A percentile compares a stretch with the other conserved stretches of the same genome.
These are phyloP conservation scores for Nemoura dubitans DNA, from an alignment of 2,888 invertebrate genomes.

Conservation along the genomic window DNA sequence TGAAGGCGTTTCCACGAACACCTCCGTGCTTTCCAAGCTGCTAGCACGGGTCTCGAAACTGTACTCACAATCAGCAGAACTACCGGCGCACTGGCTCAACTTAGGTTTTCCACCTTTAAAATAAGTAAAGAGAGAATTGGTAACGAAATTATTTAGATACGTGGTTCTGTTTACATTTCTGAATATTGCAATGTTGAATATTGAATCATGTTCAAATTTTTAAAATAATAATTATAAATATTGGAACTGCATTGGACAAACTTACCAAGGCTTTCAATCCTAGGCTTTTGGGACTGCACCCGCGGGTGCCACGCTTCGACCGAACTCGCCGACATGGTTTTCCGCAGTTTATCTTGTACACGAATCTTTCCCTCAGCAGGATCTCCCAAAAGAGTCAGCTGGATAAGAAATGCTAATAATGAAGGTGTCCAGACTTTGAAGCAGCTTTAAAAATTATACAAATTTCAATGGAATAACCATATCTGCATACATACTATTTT, in stretches of 20 bases:
- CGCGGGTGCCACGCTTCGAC: background rate
- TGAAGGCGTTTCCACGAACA: slow-evolving; percentile 43
- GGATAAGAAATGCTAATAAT: background rate
- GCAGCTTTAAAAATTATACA: no score
- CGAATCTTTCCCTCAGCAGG: background rate
- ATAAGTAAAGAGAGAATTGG: background rate
- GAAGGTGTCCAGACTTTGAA: no score
- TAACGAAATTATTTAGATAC: no score
- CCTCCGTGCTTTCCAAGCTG: slow-evolving; percentile 46
- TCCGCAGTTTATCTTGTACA: background rate
- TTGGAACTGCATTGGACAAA: no score
- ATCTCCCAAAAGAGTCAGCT: background rate
- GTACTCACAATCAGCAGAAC: slow-evolving; percentile 51
- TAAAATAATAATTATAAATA: no score
- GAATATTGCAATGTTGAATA: no score
- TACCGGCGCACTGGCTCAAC: slow-evolving; percentile 44
- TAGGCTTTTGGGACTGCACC: background rate
- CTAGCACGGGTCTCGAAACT: slow-evolving; percentile 51
- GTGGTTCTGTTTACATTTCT: no score
- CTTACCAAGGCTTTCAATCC: background rate
- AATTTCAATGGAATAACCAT: no score
- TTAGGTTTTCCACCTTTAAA: background rate
- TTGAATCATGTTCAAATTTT: no score
- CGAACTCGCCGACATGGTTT: background rate
- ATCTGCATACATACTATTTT: no score